Conservation (phyloP, 2,113 vertebrate genomes). For the Mesocricetus auratus region DNA sequence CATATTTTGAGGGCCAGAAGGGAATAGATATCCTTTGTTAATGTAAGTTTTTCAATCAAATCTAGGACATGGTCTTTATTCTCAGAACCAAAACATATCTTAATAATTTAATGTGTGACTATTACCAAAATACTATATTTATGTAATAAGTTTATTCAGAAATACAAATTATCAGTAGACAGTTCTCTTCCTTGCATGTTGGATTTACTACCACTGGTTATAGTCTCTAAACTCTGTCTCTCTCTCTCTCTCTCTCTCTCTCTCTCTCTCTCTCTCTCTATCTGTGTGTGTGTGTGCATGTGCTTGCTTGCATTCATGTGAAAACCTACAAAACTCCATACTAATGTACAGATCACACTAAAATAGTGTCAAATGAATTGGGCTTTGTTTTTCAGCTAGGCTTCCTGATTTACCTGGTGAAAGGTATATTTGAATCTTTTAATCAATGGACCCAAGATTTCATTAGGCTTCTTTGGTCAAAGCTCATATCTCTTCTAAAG, state of each 20-base stretch:
- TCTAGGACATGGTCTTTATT: neutral
- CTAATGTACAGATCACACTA: neutral
- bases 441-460: neutral
- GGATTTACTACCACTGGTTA: neutral
- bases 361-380: slow-evolving; percentile 27
- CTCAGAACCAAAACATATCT: neutral
- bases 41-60: neutral
- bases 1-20: neutral
- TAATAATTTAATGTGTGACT: neutral
- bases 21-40: neutral
- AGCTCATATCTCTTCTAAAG: neutral
- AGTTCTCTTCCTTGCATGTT: neutral
- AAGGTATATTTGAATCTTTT: neutral
- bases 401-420: neutral
- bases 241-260: neutral
- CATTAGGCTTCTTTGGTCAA: neutral
- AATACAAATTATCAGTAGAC: slow-evolving; percentile 32
- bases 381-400: neutral
- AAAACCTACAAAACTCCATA: slow-evolving; percentile 33
- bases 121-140: neutral
- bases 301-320: neutral
- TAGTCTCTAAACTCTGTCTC: neutral
- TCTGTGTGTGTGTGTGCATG: neutral
- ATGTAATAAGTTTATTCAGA: slow-evolving; percentile 6
- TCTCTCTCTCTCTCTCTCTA: neutral